Evolutionary conservation across 1,140 invertebrate genomes (phyloP), one percentile per base, ranked within the genome.

Genomic region (Globodera ellingtonae): DNA sequence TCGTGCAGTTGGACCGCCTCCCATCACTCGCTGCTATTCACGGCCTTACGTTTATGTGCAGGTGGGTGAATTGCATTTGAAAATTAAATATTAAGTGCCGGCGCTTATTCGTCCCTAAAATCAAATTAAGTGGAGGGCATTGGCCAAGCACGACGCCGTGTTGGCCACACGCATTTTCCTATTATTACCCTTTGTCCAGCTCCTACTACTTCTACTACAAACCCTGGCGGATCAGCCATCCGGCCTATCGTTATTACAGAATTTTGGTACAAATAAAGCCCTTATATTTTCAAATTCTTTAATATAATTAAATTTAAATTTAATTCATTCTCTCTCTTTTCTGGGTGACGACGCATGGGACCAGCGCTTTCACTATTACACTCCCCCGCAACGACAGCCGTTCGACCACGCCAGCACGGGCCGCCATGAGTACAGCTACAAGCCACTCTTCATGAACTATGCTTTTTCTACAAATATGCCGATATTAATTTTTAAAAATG

Each of bases 151-250:
- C 75, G 13, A 69, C 75, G 10, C 75, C 75, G 24, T 77, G 75
- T 67, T 77, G 52, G 56, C 75, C 75, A 10, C 67, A 70, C 50
- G 52, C 75, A 13, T 77, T 77, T 47, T 77, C 75, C 69, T 77
- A 77, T 47, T 77, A 77, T 67, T 77, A 77, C 24, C 75, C 75
- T 6, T 62, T 77, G 48, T 77, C 75, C 46, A 77, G 75, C 69
- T 77, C 75, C 8, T 77, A 77, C 48, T 77, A 48, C 21, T 77
- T 18, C 21, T 77, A 77, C 69, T 77, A 77, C 48, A 77, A 48
- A 24, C 75, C 75, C 8, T 77, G 75, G 75, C 52, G 75, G 4
- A 46, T 77, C 18, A 47, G 21, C 47, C 21, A 70, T 48, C 13
- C n/a, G 65, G 62, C 75, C 1, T 77, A 77, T 47, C 75, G 75